Conservation (phyloP, 2,888 invertebrate species). For the Pseudanteris insignis region DNA sequence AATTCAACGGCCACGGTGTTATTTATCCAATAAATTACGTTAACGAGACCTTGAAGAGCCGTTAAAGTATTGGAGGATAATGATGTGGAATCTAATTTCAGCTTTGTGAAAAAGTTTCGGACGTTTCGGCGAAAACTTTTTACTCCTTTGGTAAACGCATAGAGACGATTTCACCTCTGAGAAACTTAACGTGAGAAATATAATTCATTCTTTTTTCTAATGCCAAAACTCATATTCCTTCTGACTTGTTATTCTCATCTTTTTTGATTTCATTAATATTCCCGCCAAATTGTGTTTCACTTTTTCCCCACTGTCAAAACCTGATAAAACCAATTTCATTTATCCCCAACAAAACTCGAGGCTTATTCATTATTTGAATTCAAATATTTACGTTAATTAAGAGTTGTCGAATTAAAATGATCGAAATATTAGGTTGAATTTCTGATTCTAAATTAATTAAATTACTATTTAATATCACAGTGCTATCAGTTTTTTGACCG, state of each 20-base stretch:
- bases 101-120: constrained; percentile 4
- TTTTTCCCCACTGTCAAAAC: constrained; percentile 3
- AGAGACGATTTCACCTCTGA: background rate
- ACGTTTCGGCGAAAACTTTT: constrained; percentile 7
- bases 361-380: too few species aligned
- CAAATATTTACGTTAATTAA: too few species aligned
- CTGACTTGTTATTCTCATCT: constrained; percentile 9
- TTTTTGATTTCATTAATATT: constrained; percentile 1
- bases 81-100: constrained; percentile 12
- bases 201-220: constrained; percentile 5
- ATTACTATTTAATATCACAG: too few species aligned
- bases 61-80: constrained; percentile 14
- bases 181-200: constrained; percentile 9
- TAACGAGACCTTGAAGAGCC: constrained; percentile 15
- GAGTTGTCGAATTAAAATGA: too few species aligned
- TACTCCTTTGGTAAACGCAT: constrained; percentile 1
- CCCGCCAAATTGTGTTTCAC: too few species aligned
- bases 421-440: too few species aligned
- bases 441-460: too few species aligned
- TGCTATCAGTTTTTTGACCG: too few species aligned
- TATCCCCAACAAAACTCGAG: constrained; percentile 2
- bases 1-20: too few species aligned
- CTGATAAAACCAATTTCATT: constrained; percentile 9
- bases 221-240: constrained; percentile 6
- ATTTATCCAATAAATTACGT: constrained; percentile 16